Conservation (phyloP, 1,140 invertebrate genomes). For the Drosophila nebulosa region DNA sequence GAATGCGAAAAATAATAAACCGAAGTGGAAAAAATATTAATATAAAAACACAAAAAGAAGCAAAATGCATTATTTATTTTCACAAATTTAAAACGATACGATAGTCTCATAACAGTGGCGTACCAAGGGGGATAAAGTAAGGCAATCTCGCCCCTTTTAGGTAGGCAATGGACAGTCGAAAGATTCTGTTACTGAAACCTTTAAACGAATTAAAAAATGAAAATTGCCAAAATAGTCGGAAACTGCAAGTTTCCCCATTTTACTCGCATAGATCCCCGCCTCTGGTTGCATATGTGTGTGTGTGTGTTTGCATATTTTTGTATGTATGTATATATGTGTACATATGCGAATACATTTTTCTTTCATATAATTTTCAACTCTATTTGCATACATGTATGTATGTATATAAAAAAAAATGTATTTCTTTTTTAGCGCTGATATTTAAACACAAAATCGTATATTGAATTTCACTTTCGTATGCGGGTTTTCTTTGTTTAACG, state of each 20-base stretch:
- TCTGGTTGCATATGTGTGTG: too few species aligned
- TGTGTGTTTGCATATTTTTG: constrained; percentile 32
- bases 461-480: constrained; percentile 1
- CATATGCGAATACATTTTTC: not conserved
- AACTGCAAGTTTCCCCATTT: too few species aligned
- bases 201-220: too few species aligned
- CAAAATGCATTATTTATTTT: too few species aligned
- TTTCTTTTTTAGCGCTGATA: not conserved
- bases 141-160: too few species aligned
- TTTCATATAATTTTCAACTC: constrained; percentile 27
- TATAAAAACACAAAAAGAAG: too few species aligned
- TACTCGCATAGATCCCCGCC: too few species aligned
- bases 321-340: constrained; percentile 12
- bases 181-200: too few species aligned
- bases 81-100: constrained; percentile 23
- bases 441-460: constrained; percentile 24
- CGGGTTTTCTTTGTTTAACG: not conserved
- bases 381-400: constrained; percentile 33
- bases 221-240: too few species aligned
- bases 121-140: too few species aligned
- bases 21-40: not conserved
- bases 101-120: constrained; percentile 34
- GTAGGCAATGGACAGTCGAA: too few species aligned
- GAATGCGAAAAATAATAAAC: not conserved
- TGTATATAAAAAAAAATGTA: constrained; percentile 22